Base-by-base conservation (phyloP, 2,888 invertebrate species). In the Agrilus mali region DNA sequence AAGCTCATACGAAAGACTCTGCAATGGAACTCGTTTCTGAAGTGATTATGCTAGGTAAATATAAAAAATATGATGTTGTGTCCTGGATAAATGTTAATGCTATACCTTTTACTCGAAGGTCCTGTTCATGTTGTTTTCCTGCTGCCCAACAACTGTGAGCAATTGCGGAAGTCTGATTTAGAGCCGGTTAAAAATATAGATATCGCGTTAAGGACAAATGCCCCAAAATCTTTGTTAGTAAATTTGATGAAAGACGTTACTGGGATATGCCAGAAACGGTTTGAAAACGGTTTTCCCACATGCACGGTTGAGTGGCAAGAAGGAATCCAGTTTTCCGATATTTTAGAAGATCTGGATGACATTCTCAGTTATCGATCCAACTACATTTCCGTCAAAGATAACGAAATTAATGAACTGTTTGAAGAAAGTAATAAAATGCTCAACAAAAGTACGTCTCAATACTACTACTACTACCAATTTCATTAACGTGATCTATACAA, bases 361-460 rank as follows among this genome's bases (percentile, higher is more conserved):
- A 57, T 66, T 43, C 45, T 67, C 8, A 52, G 50, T 2, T 55
- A 55, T 13, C 60, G 55, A 43, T 44, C 54, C 2, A 58, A 53
- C 34, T 55, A 60, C 41, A 54, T 63, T 32, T 50, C 56, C 14
- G 51, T 65, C 14, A 64, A 60, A 46, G 60, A 57, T 42, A 59
- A 60, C 41, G 56, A 54, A 38, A 46, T 55, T 16, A 53, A 49
- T 27, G 61, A 62, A 40, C 46, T 53, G 15, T 54, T 59, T 17
- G 56, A 60, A 41, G 63, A 64, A 45, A 57, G 56, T 17, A 50
- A 56, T 2, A 62, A 63, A 44, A 59, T 58, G 5, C 47, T 63
- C 5, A 62, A 60, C 41, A 65, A 64, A 53, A 65, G 66, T 66
- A 61, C 56, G 53, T 50, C n/a, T n/a, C n/a, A n/a, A n/a, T n/a